phyloP scores from a whole-genome alignment of 2,888 invertebrate genomes.

The Apamea epomidion region DNA sequence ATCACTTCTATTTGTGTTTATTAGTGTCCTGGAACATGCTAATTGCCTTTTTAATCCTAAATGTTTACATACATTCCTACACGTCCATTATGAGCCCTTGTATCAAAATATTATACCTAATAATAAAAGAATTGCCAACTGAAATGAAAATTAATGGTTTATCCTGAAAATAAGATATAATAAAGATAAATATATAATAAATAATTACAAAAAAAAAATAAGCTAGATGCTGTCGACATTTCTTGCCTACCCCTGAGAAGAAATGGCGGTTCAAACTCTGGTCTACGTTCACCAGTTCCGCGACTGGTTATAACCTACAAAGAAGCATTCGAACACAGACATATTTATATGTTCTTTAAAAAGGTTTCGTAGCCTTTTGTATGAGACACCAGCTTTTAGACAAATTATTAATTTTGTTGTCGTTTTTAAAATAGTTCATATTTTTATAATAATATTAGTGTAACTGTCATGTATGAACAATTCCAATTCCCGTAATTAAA shows the following conservation, averaged over 20 bases:
- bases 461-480: neutral
- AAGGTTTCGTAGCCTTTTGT: neutral
- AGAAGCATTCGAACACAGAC: neutral
- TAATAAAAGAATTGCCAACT: neutral
- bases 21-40: neutral
- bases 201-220: neutral
- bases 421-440: neutral
- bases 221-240: neutral
- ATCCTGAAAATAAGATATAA: neutral
- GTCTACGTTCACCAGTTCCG: neutral
- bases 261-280: neutral
- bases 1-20: neutral
- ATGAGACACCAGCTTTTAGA: neutral
- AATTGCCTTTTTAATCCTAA: neutral
- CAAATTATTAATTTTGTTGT: neutral
- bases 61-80: too few relatives aligned
- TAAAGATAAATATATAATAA: too few relatives aligned
- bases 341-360: neutral
- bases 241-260: neutral
- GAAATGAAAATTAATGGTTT: too few relatives aligned
- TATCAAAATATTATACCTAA: neutral
- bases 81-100: neutral
- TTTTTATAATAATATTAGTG: neutral
- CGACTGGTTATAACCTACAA: neutral
- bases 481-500: neutral